A percentile compares a stretch with the other conserved stretches of the same genome.
Conservation (phyloP, 2,888 invertebrate genomes). For the Euphydryas editha region DNA sequence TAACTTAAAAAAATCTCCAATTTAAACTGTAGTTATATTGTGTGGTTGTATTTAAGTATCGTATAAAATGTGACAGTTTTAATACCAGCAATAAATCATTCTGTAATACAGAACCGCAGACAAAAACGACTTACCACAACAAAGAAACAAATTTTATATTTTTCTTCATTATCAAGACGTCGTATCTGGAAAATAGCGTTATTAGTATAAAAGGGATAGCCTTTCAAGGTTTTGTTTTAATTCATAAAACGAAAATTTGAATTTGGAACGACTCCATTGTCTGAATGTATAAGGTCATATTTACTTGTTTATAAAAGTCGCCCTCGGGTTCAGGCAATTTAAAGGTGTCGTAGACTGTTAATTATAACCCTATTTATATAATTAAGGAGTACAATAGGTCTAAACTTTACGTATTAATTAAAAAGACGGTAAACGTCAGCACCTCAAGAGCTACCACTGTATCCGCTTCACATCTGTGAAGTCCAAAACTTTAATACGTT, state of each 20-base stretch:
- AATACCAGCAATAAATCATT: conserved; percentile 4
- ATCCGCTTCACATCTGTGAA: conserved; percentile 37
- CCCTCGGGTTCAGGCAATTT: conserved; percentile 45
- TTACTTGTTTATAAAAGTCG: conserved; percentile 66
- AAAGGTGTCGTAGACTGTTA: conserved; percentile 58
- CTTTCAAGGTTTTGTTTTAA: conserved; percentile 24
- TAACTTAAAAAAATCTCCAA: not conserved
- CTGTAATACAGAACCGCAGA: conserved; percentile 1
- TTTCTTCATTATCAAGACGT: conserved; percentile 13
- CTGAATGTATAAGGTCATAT: conserved; percentile 67
- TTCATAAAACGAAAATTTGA: conserved; percentile 25
- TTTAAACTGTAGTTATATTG: not conserved
- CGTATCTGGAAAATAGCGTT: conserved; percentile 12
- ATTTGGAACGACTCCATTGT: conserved; percentile 59
- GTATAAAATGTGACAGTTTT: conserved; percentile 1
- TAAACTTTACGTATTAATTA: conserved; percentile 29
- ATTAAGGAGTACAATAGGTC: conserved; percentile 48
- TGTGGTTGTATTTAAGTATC: not conserved
- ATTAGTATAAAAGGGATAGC: conserved; percentile 20
- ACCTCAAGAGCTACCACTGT: conserved; percentile 22
- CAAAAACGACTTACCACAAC: not conserved
- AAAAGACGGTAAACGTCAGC: conserved; percentile 43
- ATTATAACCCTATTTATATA: conserved; percentile 54
- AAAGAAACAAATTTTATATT: conserved; percentile 13
- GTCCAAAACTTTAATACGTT: conserved; percentile 69